These are phyloP conservation scores for Rutpela maculata DNA, from an alignment of 2,888 invertebrate species.

Conservation along the genomic window DNA sequence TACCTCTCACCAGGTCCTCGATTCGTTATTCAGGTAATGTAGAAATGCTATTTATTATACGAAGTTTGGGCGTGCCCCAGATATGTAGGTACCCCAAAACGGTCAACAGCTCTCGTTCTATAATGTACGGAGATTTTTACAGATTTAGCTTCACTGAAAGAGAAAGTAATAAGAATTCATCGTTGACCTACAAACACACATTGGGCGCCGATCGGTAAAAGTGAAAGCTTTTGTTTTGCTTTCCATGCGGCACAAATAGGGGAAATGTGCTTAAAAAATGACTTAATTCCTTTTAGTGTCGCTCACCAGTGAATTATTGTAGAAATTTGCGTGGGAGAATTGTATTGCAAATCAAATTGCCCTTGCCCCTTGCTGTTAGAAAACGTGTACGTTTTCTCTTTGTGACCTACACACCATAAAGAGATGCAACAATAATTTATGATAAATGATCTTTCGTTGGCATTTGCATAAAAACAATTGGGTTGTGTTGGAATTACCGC, in stretches of 20 bases:
- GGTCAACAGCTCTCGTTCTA: too few species aligned
- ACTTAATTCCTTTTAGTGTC: conserved; percentile 42
- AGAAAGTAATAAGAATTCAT: conserved; percentile 55
- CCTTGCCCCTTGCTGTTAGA: conserved; percentile 43
- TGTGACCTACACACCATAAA: conserved; percentile 43
- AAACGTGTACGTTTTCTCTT: conserved; percentile 46
- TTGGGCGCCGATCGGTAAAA: conserved; percentile 60
- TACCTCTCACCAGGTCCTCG: too few species aligned
- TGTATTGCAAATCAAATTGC: conserved; percentile 44
- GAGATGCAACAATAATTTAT: conserved; percentile 3
- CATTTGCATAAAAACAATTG: conserved; percentile 1
- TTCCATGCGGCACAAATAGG: conserved; percentile 49
- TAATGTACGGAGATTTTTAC: not conserved
- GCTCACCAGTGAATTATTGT: conserved; percentile 42
- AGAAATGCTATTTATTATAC: too few species aligned
- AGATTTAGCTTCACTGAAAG: conserved; percentile 46
- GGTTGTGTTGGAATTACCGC: not conserved
- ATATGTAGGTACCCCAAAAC: too few species aligned
- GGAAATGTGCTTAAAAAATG: conserved; percentile 46
- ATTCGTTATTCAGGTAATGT: too few species aligned
- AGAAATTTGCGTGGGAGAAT: conserved; percentile 53
- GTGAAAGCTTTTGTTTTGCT: conserved; percentile 65
- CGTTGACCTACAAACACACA: conserved; percentile 59
- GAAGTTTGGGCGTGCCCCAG: too few species aligned
- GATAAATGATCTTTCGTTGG: conserved; percentile 3